These are phyloP conservation scores for Narcine bancroftii DNA, from an alignment of 2,113 vertebrate genomes.

Conservation along the genomic window DNA sequence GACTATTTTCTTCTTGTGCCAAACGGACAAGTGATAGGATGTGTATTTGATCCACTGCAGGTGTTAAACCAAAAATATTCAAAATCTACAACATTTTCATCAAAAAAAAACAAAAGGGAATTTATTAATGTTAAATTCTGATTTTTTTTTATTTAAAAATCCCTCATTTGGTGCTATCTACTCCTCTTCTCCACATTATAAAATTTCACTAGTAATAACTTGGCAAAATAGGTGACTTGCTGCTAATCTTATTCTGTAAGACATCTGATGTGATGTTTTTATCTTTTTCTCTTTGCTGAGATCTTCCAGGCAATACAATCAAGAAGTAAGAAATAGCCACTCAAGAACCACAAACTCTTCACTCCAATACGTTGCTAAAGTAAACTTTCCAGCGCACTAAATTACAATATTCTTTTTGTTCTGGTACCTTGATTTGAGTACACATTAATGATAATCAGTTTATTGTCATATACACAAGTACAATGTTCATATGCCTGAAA, in stretches of 20 bases:
- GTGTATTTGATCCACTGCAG: not conserved
- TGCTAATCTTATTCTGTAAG: not conserved
- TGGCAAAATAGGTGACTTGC: not conserved
- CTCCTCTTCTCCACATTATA: not conserved
- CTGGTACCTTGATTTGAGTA: not conserved
- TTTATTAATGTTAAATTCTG: not conserved
- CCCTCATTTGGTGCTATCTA: not conserved
- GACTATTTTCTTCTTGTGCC: not conserved
- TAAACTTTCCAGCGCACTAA: not conserved
- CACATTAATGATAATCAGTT: too few relatives aligned
- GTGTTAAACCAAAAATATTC: not conserved
- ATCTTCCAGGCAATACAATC: not conserved
- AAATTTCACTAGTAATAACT: not conserved
- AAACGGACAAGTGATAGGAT: not conserved
- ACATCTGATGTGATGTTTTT: not conserved
- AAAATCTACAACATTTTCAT: not conserved
- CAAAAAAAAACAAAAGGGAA: not conserved
- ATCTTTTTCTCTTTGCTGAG: not conserved
- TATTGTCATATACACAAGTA: too few relatives aligned
- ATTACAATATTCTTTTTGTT: not conserved
- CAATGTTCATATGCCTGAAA: too few relatives aligned
- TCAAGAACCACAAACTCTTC: not conserved
- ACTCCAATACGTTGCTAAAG: not conserved
- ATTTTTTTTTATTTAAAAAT: slow-evolving; percentile 1
- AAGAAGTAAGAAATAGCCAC: not conserved